Percentiles rank a stretch among this genome's conserved stretches.
Evolutionary conservation across 2,888 invertebrate genomes (phyloP).

Genomic region (Calephelis perditalis): DNA sequence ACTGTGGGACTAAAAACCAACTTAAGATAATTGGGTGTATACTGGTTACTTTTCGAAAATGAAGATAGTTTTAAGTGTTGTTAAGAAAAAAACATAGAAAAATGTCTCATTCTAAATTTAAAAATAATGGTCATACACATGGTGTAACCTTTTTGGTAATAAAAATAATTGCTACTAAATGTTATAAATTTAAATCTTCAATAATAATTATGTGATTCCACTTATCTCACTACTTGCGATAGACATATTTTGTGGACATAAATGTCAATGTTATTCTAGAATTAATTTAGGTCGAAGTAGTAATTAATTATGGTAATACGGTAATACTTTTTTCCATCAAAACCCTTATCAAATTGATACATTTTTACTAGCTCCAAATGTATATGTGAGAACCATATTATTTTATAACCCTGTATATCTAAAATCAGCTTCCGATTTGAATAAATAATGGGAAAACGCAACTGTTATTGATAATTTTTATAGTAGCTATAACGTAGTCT

Average conservation of each 20-base stretch:
- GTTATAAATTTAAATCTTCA: conserved; percentile 9
- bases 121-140: conserved; percentile 2
- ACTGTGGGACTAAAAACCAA: too few species aligned
- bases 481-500: too few species aligned
- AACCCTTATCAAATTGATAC: conserved; percentile 4
- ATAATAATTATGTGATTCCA: conserved; percentile 1
- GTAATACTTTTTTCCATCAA: not conserved
- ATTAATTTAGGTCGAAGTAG: conserved; percentile 4
- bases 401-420: conserved; percentile 5
- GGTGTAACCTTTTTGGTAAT: not conserved
- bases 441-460: not conserved
- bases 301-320: conserved; percentile 2
- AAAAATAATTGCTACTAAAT: conserved; percentile 8
- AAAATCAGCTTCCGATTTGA: conserved; percentile 5
- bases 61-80: too few species aligned
- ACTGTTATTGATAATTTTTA: not conserved
- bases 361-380: conserved; percentile 4
- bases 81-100: not conserved
- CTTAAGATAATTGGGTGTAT: too few species aligned
- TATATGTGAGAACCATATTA: conserved; percentile 5
- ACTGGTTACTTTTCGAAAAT: too few species aligned
- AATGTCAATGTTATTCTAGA: conserved; percentile 7
- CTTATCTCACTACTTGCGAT: conserved; percentile 6
- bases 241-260: conserved; percentile 4
- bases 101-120: not conserved